phyloP scores from a whole-genome alignment of 2,113 vertebrate species.

The Bufo gargarizans region DNA sequence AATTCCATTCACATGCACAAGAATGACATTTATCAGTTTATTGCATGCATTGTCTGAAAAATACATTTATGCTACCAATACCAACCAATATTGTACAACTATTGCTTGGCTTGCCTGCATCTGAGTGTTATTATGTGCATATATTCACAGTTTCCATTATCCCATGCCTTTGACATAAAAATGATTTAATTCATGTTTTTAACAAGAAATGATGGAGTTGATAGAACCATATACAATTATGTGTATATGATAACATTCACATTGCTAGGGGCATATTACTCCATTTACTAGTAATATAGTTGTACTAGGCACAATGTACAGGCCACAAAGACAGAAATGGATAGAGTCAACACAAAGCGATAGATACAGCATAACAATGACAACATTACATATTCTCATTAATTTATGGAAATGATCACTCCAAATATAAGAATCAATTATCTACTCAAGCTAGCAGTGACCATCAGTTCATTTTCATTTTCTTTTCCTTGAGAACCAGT shows the following conservation, averaged over 20 bases:
- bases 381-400: no score
- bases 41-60: constrained; percentile 26
- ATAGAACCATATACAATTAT: neutral
- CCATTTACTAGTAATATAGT: neutral
- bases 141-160: neutral
- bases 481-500: no score
- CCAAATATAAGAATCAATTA: no score
- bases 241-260: neutral
- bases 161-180: neutral
- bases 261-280: neutral
- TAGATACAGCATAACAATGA: no score
- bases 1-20: neutral
- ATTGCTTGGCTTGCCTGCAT: neutral
- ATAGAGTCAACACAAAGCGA: neutral
- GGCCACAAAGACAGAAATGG: neutral
- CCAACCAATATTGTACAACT: neutral
- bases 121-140: neutral
- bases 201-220: neutral
- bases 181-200: neutral
- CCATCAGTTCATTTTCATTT: no score
- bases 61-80: constrained; percentile 23
- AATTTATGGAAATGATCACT: no score
- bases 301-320: neutral
- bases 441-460: no score
- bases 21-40: constrained; percentile 15